Percentiles rank a stretch among this genome's conserved stretches.
phyloP scores from a whole-genome alignment of 2,888 invertebrate species.

The Nemapogon koenigi region DNA sequence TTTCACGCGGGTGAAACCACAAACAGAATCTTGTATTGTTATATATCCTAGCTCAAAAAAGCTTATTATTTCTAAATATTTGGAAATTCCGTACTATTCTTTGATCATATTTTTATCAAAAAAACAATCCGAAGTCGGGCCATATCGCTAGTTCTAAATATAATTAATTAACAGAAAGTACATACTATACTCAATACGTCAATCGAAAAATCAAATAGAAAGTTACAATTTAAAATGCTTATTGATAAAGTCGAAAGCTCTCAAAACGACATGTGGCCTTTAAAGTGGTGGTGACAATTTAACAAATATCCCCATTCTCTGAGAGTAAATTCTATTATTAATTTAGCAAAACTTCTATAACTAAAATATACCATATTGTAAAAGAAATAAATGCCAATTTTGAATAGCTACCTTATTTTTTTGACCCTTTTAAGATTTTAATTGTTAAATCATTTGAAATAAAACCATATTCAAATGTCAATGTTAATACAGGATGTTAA shows the following conservation, averaged over 20 bases:
- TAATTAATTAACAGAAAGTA: no score
- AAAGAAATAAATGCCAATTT: neutral
- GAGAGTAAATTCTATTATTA: conserved; percentile 46
- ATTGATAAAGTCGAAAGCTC: conserved; percentile 40
- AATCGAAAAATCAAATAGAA: conserved; percentile 3
- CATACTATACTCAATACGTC: no score
- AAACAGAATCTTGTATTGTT: no score
- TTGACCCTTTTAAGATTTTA: conserved; percentile 7
- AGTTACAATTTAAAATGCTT: no score
- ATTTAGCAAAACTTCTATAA: conserved; percentile 20
- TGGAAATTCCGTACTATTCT: no score
- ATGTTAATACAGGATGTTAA: no score
- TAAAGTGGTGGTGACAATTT: conserved; percentile 62
- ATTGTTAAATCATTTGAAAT: conserved; percentile 41
- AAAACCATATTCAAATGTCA: conserved; percentile 56
- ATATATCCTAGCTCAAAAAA: no score
- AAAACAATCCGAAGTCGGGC: no score
- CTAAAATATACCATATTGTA: neutral
- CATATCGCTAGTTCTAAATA: no score
- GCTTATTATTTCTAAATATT: no score
- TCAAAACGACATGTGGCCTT: conserved; percentile 59
- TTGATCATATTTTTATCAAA: no score
- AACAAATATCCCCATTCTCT: conserved; percentile 59
- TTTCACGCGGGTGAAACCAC: no score
- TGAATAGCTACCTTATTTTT: neutral